phyloP scores from a whole-genome alignment of 2,113 vertebrate genomes.

The Anguilla japonica region DNA sequence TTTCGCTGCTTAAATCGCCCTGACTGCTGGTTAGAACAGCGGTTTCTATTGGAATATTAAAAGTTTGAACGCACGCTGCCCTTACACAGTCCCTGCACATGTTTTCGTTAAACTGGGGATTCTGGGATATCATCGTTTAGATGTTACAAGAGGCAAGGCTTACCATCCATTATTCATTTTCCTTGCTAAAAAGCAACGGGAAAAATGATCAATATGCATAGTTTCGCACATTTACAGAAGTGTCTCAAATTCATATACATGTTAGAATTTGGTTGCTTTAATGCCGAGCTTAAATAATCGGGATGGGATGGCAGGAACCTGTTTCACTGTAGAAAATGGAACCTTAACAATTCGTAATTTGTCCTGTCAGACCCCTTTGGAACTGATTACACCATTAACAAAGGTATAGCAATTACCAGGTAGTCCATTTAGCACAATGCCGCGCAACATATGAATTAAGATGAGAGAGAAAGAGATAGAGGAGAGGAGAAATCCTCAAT shows the following conservation, averaged over 20 bases:
- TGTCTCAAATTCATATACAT: neutral
- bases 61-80: neutral
- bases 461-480: constrained; percentile 8
- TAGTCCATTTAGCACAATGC: constrained; percentile 18
- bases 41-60: neutral
- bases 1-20: neutral
- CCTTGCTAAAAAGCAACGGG: neutral
- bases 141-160: neutral
- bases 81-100: neutral
- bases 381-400: constrained; percentile 18
- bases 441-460: neutral
- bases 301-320: neutral
- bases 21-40: neutral
- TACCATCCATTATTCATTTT: constrained; percentile 4
- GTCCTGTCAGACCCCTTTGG: constrained; percentile 11
- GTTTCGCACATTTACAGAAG: neutral
- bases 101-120: neutral
- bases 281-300: neutral
- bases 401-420: constrained; percentile 19
- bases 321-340: constrained; percentile 12
- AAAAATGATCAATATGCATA: neutral
- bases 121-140: neutral
- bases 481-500: neutral
- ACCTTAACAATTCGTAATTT: constrained; percentile 6
- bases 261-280: neutral